Evolutionary conservation across 2,113 vertebrate species (phyloP).

Genomic region (Campylomormyrus numenius): DNA sequence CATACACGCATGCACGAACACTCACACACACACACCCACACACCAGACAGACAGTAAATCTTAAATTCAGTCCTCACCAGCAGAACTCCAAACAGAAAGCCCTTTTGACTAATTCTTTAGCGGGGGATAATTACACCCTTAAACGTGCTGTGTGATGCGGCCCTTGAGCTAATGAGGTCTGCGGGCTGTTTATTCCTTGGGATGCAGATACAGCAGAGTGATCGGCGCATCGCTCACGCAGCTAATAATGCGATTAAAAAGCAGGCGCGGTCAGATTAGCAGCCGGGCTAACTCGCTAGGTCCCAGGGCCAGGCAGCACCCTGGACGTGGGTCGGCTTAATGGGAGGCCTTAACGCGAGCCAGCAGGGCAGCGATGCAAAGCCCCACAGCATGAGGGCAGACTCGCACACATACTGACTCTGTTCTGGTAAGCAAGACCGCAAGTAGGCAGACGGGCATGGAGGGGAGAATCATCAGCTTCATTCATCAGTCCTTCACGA

Average conservation of each 20-base stretch:
- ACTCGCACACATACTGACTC: neutral
- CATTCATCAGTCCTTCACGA: slow-evolving; percentile 12
- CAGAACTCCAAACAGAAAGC: neutral
- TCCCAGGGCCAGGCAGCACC: neutral
- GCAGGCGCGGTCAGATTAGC: slow-evolving; percentile 4
- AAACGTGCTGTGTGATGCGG: neutral
- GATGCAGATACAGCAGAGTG: neutral
- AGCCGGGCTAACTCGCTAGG: neutral
- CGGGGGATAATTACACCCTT: neutral
- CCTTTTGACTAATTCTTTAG: slow-evolving; percentile 8
- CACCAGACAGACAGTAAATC: neutral
- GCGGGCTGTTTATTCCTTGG: slow-evolving; percentile 14
- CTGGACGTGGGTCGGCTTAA: neutral
- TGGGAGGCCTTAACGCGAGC: neutral
- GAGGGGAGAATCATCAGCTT: slow-evolving; percentile 25
- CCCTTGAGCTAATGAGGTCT: slow-evolving; percentile 10
- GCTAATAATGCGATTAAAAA: slow-evolving; percentile 16
- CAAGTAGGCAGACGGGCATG: slow-evolving; percentile 34
- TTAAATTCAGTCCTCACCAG: neutral
- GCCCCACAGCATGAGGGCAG: neutral
- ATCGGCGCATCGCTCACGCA: neutral
- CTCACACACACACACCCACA: neutral
- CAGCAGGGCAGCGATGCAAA: neutral
- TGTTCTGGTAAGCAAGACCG: neutral
- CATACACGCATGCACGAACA: neutral